These are phyloP conservation scores for Thunnus thynnus DNA, from an alignment of 2,113 vertebrate genomes.

Conservation along the genomic window DNA sequence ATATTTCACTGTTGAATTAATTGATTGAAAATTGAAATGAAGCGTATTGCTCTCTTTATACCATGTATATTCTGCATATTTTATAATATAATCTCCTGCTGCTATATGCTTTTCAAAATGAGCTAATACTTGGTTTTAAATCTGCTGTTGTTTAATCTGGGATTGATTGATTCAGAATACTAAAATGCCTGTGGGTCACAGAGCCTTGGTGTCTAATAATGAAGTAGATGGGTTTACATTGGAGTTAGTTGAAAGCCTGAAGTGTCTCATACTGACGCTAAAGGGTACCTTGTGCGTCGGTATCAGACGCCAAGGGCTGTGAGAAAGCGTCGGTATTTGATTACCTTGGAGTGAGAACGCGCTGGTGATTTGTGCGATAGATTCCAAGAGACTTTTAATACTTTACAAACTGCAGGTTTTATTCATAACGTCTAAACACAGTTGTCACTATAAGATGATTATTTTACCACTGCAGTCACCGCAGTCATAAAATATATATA, in stretches of 20 bases:
- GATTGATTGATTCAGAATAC: not conserved
- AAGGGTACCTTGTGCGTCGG: too few relatives aligned
- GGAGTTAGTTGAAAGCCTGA: too few relatives aligned
- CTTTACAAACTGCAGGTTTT: constrained; percentile 22
- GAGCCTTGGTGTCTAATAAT: too few relatives aligned
- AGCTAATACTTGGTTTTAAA: constrained; percentile 4
- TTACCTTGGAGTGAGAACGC: too few relatives aligned
- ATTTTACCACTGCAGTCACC: not conserved
- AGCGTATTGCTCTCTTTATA: constrained; percentile 11
- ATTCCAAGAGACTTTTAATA: not conserved
- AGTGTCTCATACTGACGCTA: too few relatives aligned
- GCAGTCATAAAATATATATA: not conserved
- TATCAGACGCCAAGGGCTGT: too few relatives aligned
- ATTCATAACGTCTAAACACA: constrained; percentile 22
- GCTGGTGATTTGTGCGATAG: not conserved
- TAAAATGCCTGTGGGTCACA: not conserved
- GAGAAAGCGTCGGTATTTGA: too few relatives aligned
- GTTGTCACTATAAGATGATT: not conserved
- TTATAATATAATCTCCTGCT: not conserved
- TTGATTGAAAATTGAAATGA: not conserved
- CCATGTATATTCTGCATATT: not conserved
- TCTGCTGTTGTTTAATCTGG: not conserved
- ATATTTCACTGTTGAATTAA: constrained; percentile 36
- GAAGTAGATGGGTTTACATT: too few relatives aligned
- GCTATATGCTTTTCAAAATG: constrained; percentile 4